Percentiles rank a stretch among this genome's conserved stretches.
These are phyloP conservation scores for Drosophila testacea DNA, from an alignment of 2,888 invertebrate species.

Conservation along the genomic window DNA sequence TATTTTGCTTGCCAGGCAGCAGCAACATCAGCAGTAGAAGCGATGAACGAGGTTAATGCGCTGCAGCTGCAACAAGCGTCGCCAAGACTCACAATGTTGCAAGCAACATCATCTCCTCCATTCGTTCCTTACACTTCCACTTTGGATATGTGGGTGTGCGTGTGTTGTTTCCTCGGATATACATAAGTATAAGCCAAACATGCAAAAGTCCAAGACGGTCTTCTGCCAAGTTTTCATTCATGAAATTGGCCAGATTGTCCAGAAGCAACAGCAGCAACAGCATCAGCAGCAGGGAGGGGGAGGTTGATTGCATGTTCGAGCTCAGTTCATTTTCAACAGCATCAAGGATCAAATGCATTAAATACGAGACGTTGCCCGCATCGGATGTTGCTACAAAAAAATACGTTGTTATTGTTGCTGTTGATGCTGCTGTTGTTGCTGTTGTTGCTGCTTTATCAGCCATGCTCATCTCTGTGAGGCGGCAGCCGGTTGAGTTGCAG, in stretches of 20 bases:
- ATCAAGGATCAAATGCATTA: constrained; percentile 82
- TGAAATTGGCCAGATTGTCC: constrained; percentile 79
- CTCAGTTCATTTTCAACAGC: constrained; percentile 82
- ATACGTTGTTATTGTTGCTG: constrained; percentile 51
- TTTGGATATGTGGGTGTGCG: constrained; percentile 69
- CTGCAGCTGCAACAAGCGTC: constrained; percentile 76
- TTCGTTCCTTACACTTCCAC: constrained; percentile 29
- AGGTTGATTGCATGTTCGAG: constrained; percentile 81
- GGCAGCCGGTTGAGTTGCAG: constrained; percentile 60
- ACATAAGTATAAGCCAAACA: constrained; percentile 54
- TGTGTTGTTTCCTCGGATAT: constrained; percentile 41
- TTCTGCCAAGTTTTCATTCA: constrained; percentile 78
- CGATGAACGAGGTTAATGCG: constrained; percentile 73
- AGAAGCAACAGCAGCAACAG: constrained; percentile 20
- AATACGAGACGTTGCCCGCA: constrained; percentile 73
- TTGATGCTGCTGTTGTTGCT: constrained; percentile 27
- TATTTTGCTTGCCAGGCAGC: constrained; percentile 74
- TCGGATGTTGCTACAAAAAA: constrained; percentile 62
- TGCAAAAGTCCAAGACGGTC: constrained; percentile 64
- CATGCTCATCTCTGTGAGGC: constrained; percentile 72
- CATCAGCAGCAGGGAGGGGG: background rate
- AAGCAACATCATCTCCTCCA: constrained; percentile 30
- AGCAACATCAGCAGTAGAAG: constrained; percentile 31
- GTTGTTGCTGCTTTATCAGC: constrained; percentile 69
- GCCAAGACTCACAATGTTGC: constrained; percentile 71